Conservation (phyloP, 2,113 vertebrate species). For the Elgaria multicarinata region DNA sequence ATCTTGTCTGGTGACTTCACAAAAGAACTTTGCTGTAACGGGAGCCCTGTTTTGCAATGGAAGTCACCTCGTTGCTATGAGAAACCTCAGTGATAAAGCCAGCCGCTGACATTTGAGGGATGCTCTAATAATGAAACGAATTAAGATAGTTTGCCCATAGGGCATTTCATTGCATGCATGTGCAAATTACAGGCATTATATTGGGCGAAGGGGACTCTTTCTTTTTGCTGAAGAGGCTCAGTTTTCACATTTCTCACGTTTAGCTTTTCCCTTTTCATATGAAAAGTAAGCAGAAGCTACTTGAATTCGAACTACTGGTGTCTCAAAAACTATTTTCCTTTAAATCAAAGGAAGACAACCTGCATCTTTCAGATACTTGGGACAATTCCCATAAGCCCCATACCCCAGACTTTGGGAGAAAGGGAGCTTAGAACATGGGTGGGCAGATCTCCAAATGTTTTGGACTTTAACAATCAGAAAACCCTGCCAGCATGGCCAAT, state of each 20-base stretch:
- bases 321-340: background rate
- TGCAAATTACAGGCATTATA: background rate
- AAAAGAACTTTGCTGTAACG: background rate
- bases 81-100: background rate
- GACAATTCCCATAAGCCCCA: too few species aligned
- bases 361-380: too few species aligned
- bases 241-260: background rate
- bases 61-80: constrained; percentile 24
- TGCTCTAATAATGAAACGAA: constrained; percentile 26
- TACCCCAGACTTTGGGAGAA: background rate
- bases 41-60: background rate
- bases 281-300: background rate
- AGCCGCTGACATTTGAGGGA: constrained; percentile 34
- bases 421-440: background rate
- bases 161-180: background rate
- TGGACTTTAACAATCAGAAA: too few species aligned
- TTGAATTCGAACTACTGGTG: background rate
- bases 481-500: too few species aligned
- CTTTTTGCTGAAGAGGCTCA: background rate
- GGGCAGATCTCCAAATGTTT: too few species aligned
- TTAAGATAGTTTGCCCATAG: constrained; percentile 12
- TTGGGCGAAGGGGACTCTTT: constrained; percentile 13
- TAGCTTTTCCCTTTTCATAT: constrained; percentile 2
- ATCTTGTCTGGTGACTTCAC: background rate
- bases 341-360: background rate